Evolutionary conservation across 2,888 invertebrate genomes (phyloP), one percentile per base, ranked within the genome.

Genomic region (Belgica antarctica): DNA sequence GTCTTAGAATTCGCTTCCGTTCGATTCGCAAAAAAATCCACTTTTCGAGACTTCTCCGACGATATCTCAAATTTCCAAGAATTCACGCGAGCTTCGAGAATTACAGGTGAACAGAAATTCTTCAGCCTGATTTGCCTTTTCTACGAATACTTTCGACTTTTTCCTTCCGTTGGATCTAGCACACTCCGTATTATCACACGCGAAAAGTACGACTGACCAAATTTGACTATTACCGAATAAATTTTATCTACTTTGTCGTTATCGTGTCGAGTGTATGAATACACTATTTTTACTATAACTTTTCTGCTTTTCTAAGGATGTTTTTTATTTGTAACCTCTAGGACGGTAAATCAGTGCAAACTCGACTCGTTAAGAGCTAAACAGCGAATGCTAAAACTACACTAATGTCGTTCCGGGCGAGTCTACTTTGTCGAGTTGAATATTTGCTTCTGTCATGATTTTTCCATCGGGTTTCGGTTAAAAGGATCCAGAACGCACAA

Each of bases 341-440:
- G 75, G 74, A 75, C 75, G 75, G 74, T 74, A 71, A 76, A 78
- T 78, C 78, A 76, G 77, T 77, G 76, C 76, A 76, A 75, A 75
- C 75, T 76, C 75, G 75, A 75, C 75, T 76, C 75, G 75, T 75
- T 73, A 75, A 75, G 74, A 74, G 75, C 75, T 75, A 74, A 73
- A 74, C 73, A 75, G 73, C 74, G 74, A 75, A 76, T 75, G 74
- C 73, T 71, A 73, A 61, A 73, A 73, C 72, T 63, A 47, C 68
- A 47, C 71, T 66, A 57, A 69, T 59, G 70, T 63, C 70, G 71
- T 71, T 73, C 73, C 73, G 72, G 73, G 72, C 72, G 70, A 71
- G 71, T 62, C 71, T 70, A 71, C 70, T 57, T 25, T 25, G 22
- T 59, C 25, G 52, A 52, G 22, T 52, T 22, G 52, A 52, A 52